A percentile compares a stretch with the other conserved stretches of the same genome.
These are phyloP conservation scores for Pollicipes pollicipes DNA, from an alignment of 1,140 invertebrate genomes.

Conservation along the genomic window DNA sequence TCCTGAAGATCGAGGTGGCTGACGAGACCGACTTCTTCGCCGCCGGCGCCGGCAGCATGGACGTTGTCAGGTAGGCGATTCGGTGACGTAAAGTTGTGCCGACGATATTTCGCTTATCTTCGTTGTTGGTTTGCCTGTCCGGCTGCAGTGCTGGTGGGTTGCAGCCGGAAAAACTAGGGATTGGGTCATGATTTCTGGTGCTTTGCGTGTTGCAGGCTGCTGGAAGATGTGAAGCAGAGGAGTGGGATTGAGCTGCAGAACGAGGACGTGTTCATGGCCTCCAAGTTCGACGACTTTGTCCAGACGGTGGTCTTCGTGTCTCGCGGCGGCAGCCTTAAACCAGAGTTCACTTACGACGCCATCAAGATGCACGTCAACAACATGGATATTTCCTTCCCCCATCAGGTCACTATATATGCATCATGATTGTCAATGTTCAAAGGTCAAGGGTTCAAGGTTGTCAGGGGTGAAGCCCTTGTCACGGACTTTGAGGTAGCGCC, in stretches of 20 bases:
- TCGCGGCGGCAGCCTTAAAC: conserved; percentile 37
- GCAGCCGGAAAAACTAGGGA: too few relatives aligned
- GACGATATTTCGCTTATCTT: conserved; percentile 9
- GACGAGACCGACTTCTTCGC: conserved; percentile 78
- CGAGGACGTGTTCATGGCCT: conserved; percentile 83
- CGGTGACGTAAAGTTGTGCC: too few relatives aligned
- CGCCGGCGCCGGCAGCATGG: conserved; percentile 84
- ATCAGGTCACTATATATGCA: too few relatives aligned
- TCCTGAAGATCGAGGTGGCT: conserved; percentile 56
- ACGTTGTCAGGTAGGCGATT: conserved; percentile 53
- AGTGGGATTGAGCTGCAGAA: conserved; percentile 59
- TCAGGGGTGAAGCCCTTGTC: too few relatives aligned
- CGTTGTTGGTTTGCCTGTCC: conserved; percentile 8
- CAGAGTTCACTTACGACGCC: conserved; percentile 44
- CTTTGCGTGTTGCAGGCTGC: too few relatives aligned
- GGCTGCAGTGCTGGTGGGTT: conserved; percentile 2
- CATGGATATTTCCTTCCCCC: conserved; percentile 61
- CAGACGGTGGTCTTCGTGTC: conserved; percentile 42
- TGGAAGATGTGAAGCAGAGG: conserved; percentile 80
- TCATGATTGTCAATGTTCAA: too few relatives aligned
- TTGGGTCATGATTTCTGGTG: too few relatives aligned
- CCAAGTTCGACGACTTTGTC: conserved; percentile 64
- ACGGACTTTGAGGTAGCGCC: too few relatives aligned
- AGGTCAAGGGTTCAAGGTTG: too few relatives aligned
- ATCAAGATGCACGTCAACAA: conserved; percentile 64